These are phyloP conservation scores for Exaiptasia diaphana DNA, from an alignment of 64 coral and sea anemone genomes.

Conservation along the genomic window DNA sequence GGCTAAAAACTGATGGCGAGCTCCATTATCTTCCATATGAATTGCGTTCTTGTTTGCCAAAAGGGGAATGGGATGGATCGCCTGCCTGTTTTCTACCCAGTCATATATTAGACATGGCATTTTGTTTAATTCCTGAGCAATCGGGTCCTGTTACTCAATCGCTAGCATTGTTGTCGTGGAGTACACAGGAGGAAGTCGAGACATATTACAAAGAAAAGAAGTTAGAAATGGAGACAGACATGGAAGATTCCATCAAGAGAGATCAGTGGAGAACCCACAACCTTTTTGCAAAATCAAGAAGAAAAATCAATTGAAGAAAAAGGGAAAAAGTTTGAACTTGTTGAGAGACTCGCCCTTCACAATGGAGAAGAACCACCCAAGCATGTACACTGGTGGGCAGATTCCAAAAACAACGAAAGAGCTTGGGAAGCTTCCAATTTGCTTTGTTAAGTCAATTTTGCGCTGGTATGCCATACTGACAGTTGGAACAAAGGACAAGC, in stretches of 20 bases:
- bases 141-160: neutral
- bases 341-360: neutral
- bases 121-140: conserved; percentile 24
- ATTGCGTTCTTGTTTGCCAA: neutral
- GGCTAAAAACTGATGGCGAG: conserved; percentile 41
- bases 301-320: neutral
- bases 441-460: conserved; percentile 37
- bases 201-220: conserved; percentile 31
- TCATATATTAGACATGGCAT: conserved; percentile 42
- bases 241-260: neutral
- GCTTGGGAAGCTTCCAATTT: conserved; percentile 10
- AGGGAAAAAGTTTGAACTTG: conserved; percentile 10
- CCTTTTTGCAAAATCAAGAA: neutral
- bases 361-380: neutral
- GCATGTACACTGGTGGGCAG: conserved; percentile 1
- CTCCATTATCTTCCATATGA: conserved; percentile 57
- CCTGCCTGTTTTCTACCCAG: conserved; percentile 42
- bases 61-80: conserved; percentile 16
- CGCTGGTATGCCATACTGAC: conserved; percentile 12
- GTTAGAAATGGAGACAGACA: neutral
- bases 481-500: conserved; percentile 14
- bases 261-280: conserved; percentile 33
- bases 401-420: conserved; percentile 40
- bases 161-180: conserved; percentile 34
- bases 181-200: conserved; percentile 1